Evolutionary conservation across 2,113 vertebrate species (phyloP).

Genomic region (Caranx melampygus): DNA sequence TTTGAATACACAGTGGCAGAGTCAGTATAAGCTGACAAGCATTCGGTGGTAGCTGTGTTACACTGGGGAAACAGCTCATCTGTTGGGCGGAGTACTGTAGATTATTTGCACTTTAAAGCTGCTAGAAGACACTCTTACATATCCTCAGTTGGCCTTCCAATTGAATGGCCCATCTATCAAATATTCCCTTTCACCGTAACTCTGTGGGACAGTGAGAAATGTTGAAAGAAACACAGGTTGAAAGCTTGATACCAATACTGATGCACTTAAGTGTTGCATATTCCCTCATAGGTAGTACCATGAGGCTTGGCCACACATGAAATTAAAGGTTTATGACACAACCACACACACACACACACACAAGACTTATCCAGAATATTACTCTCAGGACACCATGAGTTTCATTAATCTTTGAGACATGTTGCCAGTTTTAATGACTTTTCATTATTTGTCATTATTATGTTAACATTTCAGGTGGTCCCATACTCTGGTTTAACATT

Average conservation of each 20-base stretch:
- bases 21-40: constrained; percentile 68
- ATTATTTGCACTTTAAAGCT: constrained; percentile 70
- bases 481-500: background rate
- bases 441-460: background rate
- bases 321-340: background rate
- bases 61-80: constrained; percentile 51
- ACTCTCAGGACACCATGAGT: background rate
- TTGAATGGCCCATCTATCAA: constrained; percentile 41
- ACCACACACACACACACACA: background rate
- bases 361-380: background rate
- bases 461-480: background rate
- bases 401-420: background rate
- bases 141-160: constrained; percentile 39
- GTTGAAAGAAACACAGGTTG: constrained; percentile 25
- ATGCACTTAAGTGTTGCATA: background rate
- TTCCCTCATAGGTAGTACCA: background rate
- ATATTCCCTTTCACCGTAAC: constrained; percentile 41
- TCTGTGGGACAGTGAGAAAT: background rate
- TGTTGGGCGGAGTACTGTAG: constrained; percentile 36
- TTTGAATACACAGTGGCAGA: constrained; percentile 28
- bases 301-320: background rate
- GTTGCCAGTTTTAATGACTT: too few relatives aligned
- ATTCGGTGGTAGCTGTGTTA: constrained; percentile 23
- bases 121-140: constrained; percentile 34
- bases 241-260: background rate